These are phyloP conservation scores for Anguilla rostrata DNA, from an alignment of 2,113 vertebrate genomes.

Conservation along the genomic window DNA sequence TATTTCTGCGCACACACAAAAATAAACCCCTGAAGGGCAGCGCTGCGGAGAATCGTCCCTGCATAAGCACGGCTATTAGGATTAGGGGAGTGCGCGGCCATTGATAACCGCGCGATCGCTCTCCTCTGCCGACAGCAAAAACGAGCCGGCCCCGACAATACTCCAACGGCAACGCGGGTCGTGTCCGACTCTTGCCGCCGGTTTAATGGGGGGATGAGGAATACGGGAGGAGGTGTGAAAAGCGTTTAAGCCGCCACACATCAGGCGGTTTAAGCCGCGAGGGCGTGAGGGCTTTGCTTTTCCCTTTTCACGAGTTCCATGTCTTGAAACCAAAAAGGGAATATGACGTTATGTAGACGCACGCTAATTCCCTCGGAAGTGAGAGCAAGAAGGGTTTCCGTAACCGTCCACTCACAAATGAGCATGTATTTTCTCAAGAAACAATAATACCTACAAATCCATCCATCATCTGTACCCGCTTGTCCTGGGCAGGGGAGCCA, in stretches of 20 bases:
- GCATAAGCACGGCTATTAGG: background rate
- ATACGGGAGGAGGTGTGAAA: background rate
- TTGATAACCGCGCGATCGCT: background rate
- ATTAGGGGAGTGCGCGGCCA: background rate
- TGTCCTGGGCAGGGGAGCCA: background rate
- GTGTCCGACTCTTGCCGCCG: background rate
- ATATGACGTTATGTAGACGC: background rate
- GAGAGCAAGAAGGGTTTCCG: background rate
- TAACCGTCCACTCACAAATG: background rate
- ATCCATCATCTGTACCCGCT: no score
- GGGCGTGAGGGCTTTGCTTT: background rate
- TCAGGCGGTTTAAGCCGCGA: background rate
- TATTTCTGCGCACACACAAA: background rate
- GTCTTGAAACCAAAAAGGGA: background rate
- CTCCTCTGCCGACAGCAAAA: background rate
- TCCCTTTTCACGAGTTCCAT: background rate
- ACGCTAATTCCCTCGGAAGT: background rate
- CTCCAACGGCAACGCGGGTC: background rate
- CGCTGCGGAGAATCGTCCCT: background rate
- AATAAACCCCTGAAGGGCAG: background rate
- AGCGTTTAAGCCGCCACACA: background rate
- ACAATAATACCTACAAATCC: background rate
- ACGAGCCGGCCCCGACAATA: background rate
- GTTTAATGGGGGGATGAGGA: background rate
- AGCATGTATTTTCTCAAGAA: background rate